Conservation (phyloP, 35 echinoderm and acorn worm genomes). For the Apostichopus parvimensis region DNA sequence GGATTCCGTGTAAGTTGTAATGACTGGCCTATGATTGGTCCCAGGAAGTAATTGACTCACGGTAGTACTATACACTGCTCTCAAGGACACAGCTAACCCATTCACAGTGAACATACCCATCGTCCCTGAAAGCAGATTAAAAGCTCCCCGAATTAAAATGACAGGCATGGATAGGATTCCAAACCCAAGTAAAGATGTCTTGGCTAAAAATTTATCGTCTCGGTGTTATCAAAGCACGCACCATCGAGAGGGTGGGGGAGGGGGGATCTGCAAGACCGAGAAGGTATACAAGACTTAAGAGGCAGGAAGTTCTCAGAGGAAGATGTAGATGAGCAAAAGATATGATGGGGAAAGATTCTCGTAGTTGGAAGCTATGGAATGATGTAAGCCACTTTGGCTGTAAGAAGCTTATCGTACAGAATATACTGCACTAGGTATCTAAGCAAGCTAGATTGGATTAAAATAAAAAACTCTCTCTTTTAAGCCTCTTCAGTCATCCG, state of each 20-base stretch:
- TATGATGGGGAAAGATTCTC: background rate
- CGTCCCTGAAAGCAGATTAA: conserved; percentile 5
- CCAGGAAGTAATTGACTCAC: background rate
- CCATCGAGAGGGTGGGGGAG: background rate
- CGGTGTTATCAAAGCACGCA: background rate
- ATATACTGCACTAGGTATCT: background rate
- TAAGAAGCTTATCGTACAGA: too few relatives aligned
- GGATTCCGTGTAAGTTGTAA: background rate
- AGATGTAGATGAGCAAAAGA: background rate
- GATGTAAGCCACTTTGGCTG: background rate
- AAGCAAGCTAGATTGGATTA: background rate
- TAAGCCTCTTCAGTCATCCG: background rate
- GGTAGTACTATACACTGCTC: background rate
- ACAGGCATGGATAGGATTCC: conserved; percentile 48
- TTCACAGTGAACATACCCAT: background rate
- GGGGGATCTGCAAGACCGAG: background rate
- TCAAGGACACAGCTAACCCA: background rate
- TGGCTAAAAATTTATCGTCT: background rate
- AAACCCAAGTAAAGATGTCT: conserved; percentile 1
- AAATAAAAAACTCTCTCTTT: background rate
- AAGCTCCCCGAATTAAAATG: conserved; percentile 35
- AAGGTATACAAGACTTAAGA: background rate
- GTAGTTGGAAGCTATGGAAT: background rate
- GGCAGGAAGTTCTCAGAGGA: background rate
- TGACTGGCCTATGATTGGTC: background rate